phyloP scores from a whole-genome alignment of 2,888 invertebrate species.

The Ditylenchus weischeri region DNA sequence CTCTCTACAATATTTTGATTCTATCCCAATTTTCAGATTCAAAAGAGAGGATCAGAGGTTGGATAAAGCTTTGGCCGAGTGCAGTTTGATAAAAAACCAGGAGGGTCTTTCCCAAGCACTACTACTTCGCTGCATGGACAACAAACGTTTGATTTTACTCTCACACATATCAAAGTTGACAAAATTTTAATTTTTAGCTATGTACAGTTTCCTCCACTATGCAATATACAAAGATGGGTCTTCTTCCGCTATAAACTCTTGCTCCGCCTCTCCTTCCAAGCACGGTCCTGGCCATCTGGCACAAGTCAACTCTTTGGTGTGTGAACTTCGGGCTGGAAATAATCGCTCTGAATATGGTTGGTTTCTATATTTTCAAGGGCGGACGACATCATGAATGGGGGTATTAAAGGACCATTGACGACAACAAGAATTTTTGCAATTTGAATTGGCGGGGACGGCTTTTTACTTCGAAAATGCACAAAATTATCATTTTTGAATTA shows the following conservation, averaged over 20 bases:
- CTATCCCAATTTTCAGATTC: slow-evolving; percentile 31
- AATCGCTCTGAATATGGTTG: slow-evolving; percentile 5
- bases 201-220: slow-evolving; percentile 52
- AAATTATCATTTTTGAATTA: too few species aligned
- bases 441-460: too few species aligned
- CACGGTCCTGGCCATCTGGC: slow-evolving; percentile 34
- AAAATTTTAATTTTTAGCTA: slow-evolving; percentile 39
- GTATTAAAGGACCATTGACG: too few species aligned
- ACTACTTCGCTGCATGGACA: slow-evolving; percentile 51
- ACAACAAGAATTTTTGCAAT: too few species aligned
- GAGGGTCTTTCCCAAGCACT: slow-evolving; percentile 45
- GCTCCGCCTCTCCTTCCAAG: slow-evolving; percentile 30
- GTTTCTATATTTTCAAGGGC: background rate
- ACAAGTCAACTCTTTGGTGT: slow-evolving; percentile 26
- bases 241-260: slow-evolving; percentile 10
- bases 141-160: slow-evolving; percentile 40
- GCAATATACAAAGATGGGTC: slow-evolving; percentile 42
- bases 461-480: too few species aligned
- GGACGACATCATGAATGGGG: too few species aligned
- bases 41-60: slow-evolving; percentile 42
- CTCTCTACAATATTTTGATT: slow-evolving; percentile 19
- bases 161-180: background rate
- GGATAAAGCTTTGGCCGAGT: slow-evolving; percentile 49
- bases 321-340: background rate
- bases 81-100: slow-evolving; percentile 42